These are phyloP conservation scores for Isichthys henryi DNA, from an alignment of 2,113 vertebrate genomes.

Conservation along the genomic window DNA sequence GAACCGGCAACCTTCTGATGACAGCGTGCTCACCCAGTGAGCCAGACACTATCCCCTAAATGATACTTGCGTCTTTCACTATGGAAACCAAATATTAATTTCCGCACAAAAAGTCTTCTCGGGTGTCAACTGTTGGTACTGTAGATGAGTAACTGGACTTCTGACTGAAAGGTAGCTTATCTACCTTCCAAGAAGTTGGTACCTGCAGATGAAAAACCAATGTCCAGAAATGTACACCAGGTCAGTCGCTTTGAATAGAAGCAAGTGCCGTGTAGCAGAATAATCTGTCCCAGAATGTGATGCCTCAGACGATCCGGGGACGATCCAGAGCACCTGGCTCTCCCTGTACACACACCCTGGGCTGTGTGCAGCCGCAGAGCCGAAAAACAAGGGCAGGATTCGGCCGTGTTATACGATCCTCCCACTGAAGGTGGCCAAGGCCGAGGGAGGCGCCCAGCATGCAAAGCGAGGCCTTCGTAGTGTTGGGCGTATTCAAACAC, in stretches of 20 bases:
- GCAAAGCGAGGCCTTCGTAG: conserved; percentile 10
- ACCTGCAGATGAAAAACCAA: background rate
- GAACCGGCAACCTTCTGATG: background rate
- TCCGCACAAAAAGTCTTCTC: background rate
- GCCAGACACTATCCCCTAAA: background rate
- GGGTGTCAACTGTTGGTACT: background rate
- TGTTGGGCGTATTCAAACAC: conserved; percentile 10
- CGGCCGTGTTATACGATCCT: conserved; percentile 8
- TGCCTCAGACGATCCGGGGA: background rate
- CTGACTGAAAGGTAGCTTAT: background rate
- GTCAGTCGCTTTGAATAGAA: background rate
- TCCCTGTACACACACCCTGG: background rate
- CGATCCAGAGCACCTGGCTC: conserved; percentile 13
- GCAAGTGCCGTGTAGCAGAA: background rate
- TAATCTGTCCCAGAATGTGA: background rate
- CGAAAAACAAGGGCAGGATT: conserved; percentile 14
- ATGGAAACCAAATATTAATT: background rate
- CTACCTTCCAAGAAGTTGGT: background rate
- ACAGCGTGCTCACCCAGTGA: background rate
- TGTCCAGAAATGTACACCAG: background rate
- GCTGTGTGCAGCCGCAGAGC: conserved; percentile 13
- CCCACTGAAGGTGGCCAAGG: background rate
- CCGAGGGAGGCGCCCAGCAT: background rate
- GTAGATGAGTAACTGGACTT: background rate
- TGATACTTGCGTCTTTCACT: background rate